A percentile compares a stretch with the other conserved stretches of the same genome.
Evolutionary conservation across 1,140 invertebrate genomes (phyloP).

Genomic region (Cepaea nemoralis): DNA sequence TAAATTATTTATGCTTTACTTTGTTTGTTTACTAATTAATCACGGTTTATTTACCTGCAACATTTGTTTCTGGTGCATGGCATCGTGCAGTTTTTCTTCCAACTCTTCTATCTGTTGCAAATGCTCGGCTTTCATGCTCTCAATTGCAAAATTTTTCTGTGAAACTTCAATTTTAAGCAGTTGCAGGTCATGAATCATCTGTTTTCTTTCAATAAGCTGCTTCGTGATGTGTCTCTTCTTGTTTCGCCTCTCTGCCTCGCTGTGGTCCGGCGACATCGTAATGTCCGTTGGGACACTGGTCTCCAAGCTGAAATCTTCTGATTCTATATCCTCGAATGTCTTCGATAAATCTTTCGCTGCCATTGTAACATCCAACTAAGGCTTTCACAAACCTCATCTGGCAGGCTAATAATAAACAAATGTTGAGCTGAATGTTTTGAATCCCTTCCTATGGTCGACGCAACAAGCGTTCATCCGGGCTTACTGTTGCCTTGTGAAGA

Average conservation of each 20-base stretch:
- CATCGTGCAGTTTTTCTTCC: conserved; percentile 71
- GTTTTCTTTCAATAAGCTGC: conserved; percentile 69
- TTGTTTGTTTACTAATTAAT: too few species aligned
- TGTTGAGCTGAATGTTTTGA: conserved; percentile 12
- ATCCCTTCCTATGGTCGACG: background rate
- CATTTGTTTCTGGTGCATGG: conserved; percentile 70
- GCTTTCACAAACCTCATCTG: background rate
- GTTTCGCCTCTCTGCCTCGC: conserved; percentile 50
- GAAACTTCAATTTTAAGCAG: conserved; percentile 72
- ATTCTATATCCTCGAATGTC: conserved; percentile 66
- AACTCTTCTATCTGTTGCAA: conserved; percentile 68
- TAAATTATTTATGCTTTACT: too few species aligned
- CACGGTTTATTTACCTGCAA: conserved; percentile 50
- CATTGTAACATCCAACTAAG: conserved; percentile 44
- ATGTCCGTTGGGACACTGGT: conserved; percentile 67
- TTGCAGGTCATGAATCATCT: conserved; percentile 71
- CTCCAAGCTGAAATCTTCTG: conserved; percentile 65
- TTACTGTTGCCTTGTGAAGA: background rate
- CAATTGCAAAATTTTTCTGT: conserved; percentile 69
- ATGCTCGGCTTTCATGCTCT: conserved; percentile 70
- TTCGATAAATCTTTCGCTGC: conserved; percentile 64
- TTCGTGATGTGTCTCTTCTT: conserved; percentile 60
- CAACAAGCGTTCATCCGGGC: conserved; percentile 33
- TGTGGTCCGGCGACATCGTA: conserved; percentile 65
- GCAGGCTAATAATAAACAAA: background rate